Conservation (phyloP, 1,140 invertebrate genomes). For the Ganaspis sp. region DNA sequence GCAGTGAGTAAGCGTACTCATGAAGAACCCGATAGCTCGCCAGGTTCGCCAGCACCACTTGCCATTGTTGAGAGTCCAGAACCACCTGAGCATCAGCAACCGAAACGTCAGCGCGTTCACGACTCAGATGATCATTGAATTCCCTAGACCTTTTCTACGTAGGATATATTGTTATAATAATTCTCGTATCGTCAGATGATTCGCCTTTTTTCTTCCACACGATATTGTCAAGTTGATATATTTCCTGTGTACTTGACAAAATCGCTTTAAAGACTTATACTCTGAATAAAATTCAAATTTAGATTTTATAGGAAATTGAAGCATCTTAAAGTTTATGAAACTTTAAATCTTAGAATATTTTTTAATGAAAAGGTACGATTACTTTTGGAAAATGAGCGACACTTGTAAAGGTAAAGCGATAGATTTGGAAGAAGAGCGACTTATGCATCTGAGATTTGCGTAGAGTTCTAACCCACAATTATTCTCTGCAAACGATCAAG, state of each 20-base stretch:
- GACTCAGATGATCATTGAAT: conserved; percentile 74
- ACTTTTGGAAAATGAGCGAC: too few species aligned
- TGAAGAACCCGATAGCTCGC: conserved; percentile 73
- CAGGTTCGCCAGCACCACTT: conserved; percentile 71
- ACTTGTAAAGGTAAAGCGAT: neutral
- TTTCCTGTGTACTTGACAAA: conserved; percentile 8
- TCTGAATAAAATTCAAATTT: conserved; percentile 33
- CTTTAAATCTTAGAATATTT: neutral
- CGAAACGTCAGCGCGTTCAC: conserved; percentile 72
- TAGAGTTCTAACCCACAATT: conserved; percentile 23
- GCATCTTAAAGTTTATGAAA: neutral
- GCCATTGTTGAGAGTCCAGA: conserved; percentile 75
- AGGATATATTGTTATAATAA: conserved; percentile 70
- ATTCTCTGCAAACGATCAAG: conserved; percentile 30
- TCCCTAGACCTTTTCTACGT: conserved; percentile 67
- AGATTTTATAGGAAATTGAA: conserved; percentile 32
- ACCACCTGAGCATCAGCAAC: conserved; percentile 68
- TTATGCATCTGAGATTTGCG: conserved; percentile 13
- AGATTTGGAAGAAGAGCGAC: neutral
- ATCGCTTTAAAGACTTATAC: conserved; percentile 19
- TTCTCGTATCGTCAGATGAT: conserved; percentile 22
- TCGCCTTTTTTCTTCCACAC: conserved; percentile 56
- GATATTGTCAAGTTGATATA: conserved; percentile 48
- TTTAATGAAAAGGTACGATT: neutral
- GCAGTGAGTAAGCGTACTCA: conserved; percentile 67